Base-by-base conservation (phyloP, 53 echinoderm and acorn worm species). In the Holothuria leucospilota region DNA sequence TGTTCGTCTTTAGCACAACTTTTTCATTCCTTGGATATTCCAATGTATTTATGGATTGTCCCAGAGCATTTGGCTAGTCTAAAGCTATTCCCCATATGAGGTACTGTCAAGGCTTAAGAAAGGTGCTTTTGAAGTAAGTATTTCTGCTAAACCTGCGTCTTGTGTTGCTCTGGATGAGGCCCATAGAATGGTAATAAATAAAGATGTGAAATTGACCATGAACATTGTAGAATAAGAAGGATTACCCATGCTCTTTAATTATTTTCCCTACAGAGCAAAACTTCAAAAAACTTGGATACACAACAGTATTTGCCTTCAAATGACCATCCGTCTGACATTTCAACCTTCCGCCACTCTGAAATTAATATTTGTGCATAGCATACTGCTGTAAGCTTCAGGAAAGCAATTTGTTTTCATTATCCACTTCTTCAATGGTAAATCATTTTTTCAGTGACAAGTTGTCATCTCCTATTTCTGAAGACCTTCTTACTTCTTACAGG, bases 131-230 rank as follows among this genome's bases (percentile, higher is more conserved):
- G 83, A 83, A 53, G 84, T 83, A 5, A 88, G 83, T 59, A 70
- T 88, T 51, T 26, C 70, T 52, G 82, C 73, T 29, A 42, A 88
- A 18, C 25, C 34, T 15, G 34, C 20, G 59, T 70, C 71, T 23
- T 88, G 69, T 80, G 64, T 83, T 82, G 88, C 88, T 21, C 59
- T 88, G 27, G 88, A 88, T 83, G 83, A 88, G 66, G 88, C 82
- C 16, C 87, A 87, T 25, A 78, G 63, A 52, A 87, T 87, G 87
- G 28, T 71, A 9, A 88, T 88, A 56, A 88, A 88, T 69, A 88
- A 82, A 30, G 81, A 88, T 68, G 88, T 88, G 23, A 88, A 88
- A 68, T 39, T 78, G 23, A 82, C 78, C 7, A 64, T 88, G 69
- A 81, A 20, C 18, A 63, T 60, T 13, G 41, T 61, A n/a, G 53